Evolutionary conservation across 35 echinoderm and acorn worm species (phyloP), one percentile per base, ranked within the genome.

Genomic region (Eucidaris tribuloides): DNA sequence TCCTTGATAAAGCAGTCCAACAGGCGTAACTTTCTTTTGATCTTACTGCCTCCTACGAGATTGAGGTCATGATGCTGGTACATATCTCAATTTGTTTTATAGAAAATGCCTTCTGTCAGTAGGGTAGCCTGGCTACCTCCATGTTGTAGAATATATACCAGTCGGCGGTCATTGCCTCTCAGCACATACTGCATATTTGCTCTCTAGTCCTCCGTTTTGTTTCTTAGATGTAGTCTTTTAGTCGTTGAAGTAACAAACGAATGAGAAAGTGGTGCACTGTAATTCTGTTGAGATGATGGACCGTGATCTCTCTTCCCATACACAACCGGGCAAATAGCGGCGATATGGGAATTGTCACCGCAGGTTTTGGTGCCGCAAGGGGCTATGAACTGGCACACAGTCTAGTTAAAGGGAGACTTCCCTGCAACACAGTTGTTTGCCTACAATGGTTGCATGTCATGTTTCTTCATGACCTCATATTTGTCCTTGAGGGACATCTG

Each of bases 391-490:
- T 93, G 91, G 63, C 91, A 93, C 3, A 79, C 36, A 22, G 52
- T 93, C 13, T 19, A 35, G 37, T 92, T 79, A 82, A 43, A 87
- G 2, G 90, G 90, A 49, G 83, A 71, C 58, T 87, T 92, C 7
- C 83, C 90, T 34, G 90, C 90, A 31, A 62, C 36, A 55, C 90
- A 92, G 55, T 87, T 92, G 79, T 92, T 92, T 92, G 90, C 9
- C 90, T 78, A 76, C 90, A 92, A 17, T 78, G 58, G 63, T 20
- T 71, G 40, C 90, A 92, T 87, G 20, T 54, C 81, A 42, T 88
- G 50, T 30, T 57, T 81, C 63, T 46, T 92, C 90, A 92, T 87
- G 22, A 92, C 49, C 42, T 82, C 83, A 45, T 81, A 87, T 57
- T 92, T 87, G 15, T 92, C 90, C 24, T 87, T 77, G 19, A 76